Evolutionary conservation across 2,113 vertebrate species (phyloP), one percentile per base, ranked within the genome.

Genomic region (Amblyopsis rosae): DNA sequence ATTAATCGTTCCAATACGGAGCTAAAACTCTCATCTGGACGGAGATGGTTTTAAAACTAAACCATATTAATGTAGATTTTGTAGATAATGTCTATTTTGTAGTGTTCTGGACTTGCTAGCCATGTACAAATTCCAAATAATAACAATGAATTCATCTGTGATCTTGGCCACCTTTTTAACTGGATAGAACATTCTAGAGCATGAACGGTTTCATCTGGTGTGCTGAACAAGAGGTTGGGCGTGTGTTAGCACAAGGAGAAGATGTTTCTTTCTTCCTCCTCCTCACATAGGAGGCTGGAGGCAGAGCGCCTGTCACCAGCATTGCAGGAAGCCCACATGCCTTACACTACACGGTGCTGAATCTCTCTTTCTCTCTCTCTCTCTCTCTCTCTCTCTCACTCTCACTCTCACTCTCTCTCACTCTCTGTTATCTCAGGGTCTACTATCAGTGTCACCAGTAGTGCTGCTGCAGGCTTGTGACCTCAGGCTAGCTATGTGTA

Each of bases 241-340:
- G 2, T 58, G 3, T 12, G 12, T 26, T 32, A 9, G 56, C 9
- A n/a, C 26, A 64, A 66, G 33, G 60, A 58, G 59, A 73, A 70
- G 73, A 48, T 62, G 59, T 77, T 75, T 73, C 71, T 63, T 12
- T 67, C 17, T 41, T 59, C 65, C 77, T 80, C 67, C 67, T 86
- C 70, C 70, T 83, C 67, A 15, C 57, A 70, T 70, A 67, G 69
- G 74, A 69, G 57, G 56, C 72, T 74, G 67, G 65, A 71, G 76
- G 70, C 78, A 63, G 45, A 75, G 77, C 76, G 78, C 72, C 74
- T 80, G 84, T 82, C 83, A 78, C 77, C 73, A 79, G 80, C 83
- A 68, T 77, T 73, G 79, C 87, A 86, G 81, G 72, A 70, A 83
- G 84, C 81, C 76, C 80, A 82, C 85, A 88, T 73, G 79, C 76